Percentiles rank a stretch among this genome's conserved stretches.
phyloP scores from a whole-genome alignment of 2,113 vertebrate genomes.

The Seriola dumerili region DNA sequence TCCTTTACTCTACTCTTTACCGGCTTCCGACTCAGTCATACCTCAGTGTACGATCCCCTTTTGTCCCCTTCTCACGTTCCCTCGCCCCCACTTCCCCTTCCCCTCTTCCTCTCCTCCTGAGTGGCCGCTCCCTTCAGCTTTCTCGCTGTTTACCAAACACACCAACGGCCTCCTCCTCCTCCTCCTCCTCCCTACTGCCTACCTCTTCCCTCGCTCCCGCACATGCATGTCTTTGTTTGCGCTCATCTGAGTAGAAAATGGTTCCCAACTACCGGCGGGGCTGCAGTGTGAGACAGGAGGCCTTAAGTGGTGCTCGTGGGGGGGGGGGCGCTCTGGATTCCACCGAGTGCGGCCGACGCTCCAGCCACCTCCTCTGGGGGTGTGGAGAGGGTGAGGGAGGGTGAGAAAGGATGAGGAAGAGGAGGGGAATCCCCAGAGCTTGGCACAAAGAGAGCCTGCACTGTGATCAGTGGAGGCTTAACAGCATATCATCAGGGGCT shows the following conservation, averaged over 20 bases:
- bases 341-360: constrained; percentile 19
- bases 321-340: constrained; percentile 39
- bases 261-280: constrained; percentile 51
- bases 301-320: constrained; percentile 68
- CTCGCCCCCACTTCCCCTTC: constrained; percentile 55
- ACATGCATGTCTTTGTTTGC: constrained; percentile 80
- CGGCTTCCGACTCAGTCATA: constrained; percentile 50
- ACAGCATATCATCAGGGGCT: constrained; percentile 1
- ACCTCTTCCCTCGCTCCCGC: constrained; percentile 40
- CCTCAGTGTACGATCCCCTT: constrained; percentile 22
- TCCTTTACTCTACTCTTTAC: constrained; percentile 61
- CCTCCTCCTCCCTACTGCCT: constrained; percentile 36
- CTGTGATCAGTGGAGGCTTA: constrained; percentile 13
- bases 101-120: constrained; percentile 53
- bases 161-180: constrained; percentile 45
- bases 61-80: constrained; percentile 47
- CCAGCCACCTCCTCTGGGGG: constrained; percentile 28
- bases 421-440: constrained; percentile 45
- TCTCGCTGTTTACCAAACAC: constrained; percentile 83
- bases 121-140: constrained; percentile 56
- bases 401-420: constrained; percentile 29
- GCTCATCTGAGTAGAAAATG: constrained; percentile 82
- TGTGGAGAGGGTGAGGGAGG: constrained; percentile 7
- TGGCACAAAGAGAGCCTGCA: constrained; percentile 27
- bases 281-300: constrained; percentile 69